Conservation (phyloP, 2,888 invertebrate genomes). For the Oegoconia quadripuncta region DNA sequence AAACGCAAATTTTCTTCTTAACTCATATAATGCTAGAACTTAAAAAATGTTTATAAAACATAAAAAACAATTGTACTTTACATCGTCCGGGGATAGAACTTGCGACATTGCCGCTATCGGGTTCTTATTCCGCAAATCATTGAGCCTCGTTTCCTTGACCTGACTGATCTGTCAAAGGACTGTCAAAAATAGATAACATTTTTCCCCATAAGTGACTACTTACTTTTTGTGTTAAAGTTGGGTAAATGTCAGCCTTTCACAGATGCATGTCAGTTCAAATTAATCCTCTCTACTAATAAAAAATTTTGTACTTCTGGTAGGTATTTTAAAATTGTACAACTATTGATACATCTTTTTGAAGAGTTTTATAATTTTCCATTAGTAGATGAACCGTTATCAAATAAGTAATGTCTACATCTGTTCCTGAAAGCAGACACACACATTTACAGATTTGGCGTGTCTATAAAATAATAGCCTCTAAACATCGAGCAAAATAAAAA, state of each 20-base stretch:
- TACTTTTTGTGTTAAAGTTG: too few species aligned
- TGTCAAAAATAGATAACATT: neutral
- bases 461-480: neutral
- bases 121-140: constrained; percentile 15
- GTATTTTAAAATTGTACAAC: too few species aligned
- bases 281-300: constrained; percentile 6
- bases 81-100: constrained; percentile 14
- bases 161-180: neutral
- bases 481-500: neutral
- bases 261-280: neutral
- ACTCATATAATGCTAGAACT: constrained; percentile 31
- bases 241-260: too few species aligned
- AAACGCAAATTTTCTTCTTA: constrained; percentile 15
- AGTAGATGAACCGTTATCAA: constrained; percentile 13
- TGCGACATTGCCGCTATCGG: constrained; percentile 8
- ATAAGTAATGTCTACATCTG: constrained; percentile 21
- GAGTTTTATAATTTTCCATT: too few species aligned
- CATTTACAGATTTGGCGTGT: neutral
- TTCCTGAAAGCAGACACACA: neutral
- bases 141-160: neutral
- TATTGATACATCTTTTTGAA: too few species aligned
- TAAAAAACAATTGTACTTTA: constrained; percentile 30
- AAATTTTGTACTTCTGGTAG: constrained; percentile 3
- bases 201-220: too few species aligned
- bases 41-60: constrained; percentile 22